phyloP scores from a whole-genome alignment of 2,113 vertebrate species.

The Stigmatopora argus region DNA sequence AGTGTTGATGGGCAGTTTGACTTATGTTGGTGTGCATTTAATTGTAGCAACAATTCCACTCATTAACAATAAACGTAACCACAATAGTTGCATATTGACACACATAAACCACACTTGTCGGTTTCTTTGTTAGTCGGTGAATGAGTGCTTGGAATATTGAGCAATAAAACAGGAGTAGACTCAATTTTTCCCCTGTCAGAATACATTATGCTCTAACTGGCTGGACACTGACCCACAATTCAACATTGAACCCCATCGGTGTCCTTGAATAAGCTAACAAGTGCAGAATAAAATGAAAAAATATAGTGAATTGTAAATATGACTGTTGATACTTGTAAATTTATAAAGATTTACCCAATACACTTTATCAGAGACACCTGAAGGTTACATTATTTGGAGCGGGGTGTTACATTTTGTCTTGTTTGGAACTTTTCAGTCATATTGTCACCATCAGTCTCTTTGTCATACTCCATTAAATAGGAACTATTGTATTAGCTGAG shows the following conservation, averaged over 20 bases:
- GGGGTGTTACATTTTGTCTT: too few relatives aligned
- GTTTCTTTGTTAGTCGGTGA: not conserved
- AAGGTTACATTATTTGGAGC: too few relatives aligned
- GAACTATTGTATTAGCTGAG: too few relatives aligned
- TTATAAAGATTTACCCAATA: not conserved
- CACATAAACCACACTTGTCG: not conserved
- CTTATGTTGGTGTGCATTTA: not conserved
- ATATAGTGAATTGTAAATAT: not conserved
- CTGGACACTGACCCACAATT: not conserved
- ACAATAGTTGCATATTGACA: not conserved
- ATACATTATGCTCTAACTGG: not conserved
- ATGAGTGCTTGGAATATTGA: constrained; percentile 3
- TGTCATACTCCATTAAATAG: too few relatives aligned
- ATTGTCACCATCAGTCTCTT: too few relatives aligned
- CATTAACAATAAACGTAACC: not conserved
- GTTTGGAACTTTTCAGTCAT: too few relatives aligned
- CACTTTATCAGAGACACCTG: not conserved
- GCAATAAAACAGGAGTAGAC: constrained; percentile 6
- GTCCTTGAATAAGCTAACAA: not conserved
- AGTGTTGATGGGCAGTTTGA: not conserved
- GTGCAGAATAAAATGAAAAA: not conserved
- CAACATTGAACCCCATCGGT: not conserved
- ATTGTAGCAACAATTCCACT: not conserved
- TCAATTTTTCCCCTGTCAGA: constrained; percentile 6
- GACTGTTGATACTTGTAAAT: not conserved